Evolutionary conservation across 2,888 invertebrate species (phyloP).

Genomic region (Copidosoma aretas): DNA sequence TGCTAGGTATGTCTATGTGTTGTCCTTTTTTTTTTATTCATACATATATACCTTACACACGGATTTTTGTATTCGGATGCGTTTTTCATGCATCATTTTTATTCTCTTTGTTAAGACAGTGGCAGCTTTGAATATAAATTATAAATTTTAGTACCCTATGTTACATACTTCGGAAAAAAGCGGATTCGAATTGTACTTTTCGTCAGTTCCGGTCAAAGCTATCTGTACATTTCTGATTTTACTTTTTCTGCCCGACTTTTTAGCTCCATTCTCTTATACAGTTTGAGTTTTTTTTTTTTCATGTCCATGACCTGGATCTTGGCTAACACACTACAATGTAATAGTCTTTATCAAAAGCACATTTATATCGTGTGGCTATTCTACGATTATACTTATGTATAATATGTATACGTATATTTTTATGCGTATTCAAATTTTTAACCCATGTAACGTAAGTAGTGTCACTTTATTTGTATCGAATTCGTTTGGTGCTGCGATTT

Average conservation of each 20-base stretch:
- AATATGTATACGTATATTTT: constrained; percentile 47
- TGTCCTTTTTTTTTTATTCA: no score
- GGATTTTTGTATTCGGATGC: no score
- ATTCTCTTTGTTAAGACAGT: constrained; percentile 7
- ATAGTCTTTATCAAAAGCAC: constrained; percentile 61
- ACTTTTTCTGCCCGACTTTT: constrained; percentile 16
- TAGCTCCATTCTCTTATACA: constrained; percentile 28
- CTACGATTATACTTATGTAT: constrained; percentile 46
- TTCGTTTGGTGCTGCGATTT: constrained; percentile 15
- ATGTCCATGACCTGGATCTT: constrained; percentile 51
- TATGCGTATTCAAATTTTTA: constrained; percentile 38
- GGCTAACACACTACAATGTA: constrained; percentile 46
- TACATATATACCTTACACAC: no score
- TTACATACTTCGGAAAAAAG: neutral
- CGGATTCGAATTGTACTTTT: neutral
- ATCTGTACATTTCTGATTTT: neutral
- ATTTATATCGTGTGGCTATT: constrained; percentile 57
- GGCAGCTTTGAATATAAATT: constrained; percentile 13
- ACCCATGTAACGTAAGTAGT: constrained; percentile 8
- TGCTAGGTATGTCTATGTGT: constrained; percentile 4
- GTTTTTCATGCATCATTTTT: neutral
- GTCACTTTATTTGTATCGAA: constrained; percentile 13
- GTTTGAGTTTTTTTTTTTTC: constrained; percentile 41
- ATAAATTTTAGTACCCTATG: neutral
- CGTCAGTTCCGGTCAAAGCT: neutral